phyloP scores from a whole-genome alignment of 2,797 vertebrate species.

The Neomorphus geoffroyi region DNA sequence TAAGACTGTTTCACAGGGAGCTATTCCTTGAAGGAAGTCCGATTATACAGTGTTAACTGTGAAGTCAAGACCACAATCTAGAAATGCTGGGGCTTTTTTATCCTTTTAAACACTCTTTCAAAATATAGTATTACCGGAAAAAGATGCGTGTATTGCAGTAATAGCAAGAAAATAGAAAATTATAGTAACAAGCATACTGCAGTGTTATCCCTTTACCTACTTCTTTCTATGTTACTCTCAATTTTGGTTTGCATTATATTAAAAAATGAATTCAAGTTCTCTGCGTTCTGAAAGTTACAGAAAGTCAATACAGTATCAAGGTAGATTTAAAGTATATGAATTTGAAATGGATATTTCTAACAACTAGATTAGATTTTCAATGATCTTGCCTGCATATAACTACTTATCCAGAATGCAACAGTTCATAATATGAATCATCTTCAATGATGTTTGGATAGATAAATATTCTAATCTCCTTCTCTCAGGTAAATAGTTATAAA shows the following conservation, averaged over 20 bases:
- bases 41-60: background rate
- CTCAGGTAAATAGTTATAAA: background rate
- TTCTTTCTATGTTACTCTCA: background rate
- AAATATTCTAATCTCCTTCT: background rate
- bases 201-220: background rate
- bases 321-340: background rate
- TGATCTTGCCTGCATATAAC: background rate
- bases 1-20: background rate
- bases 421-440: background rate
- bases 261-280: background rate
- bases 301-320: background rate
- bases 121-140: background rate
- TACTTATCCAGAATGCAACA: background rate
- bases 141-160: background rate
- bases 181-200: background rate
- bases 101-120: background rate
- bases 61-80: background rate
- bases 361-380: background rate
- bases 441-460: background rate
- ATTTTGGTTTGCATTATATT: background rate
- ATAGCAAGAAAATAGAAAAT: background rate
- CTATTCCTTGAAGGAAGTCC: background rate
- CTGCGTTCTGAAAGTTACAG: background rate
- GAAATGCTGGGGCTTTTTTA: background rate
- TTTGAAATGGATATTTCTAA: background rate